Base-by-base conservation (phyloP, 2,888 invertebrate genomes). In the Prosapia bicincta region DNA sequence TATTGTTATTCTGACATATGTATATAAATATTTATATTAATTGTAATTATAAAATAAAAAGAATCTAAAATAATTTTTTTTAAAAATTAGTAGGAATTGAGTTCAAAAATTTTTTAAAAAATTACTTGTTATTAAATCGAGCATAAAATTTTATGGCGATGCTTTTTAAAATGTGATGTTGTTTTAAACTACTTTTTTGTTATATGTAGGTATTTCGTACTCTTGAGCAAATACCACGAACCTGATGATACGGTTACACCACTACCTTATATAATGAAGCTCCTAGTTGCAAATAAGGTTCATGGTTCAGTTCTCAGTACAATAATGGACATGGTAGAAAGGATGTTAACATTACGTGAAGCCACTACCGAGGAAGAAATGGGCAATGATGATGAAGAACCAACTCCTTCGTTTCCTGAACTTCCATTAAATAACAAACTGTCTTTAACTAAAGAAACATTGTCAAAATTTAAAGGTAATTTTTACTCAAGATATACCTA, bases 271-370 rank as follows among this genome's bases (percentile, higher is more conserved):
- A 84, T 96, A 28, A 90, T 96, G 77, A 87, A 90, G 78, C 86
- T 97, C 67, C 85, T 97, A n/a, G 82, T 89, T 24, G 90, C 90
- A 71, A 88, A 89, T 0, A 93, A 93, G 84, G 88, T 91, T 1
- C 89, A 90, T 78, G 83, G 87, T 0, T 86, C 87, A 0, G 95
- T 97, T 0, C 87, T 89, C 0, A 91, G 90, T 78, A 85, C 89
- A 30, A 90, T 95, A 72, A 85, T 94, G 81, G 91, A 92, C 81
- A 90, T 95, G 85, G 86, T 95, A 13, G 93, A 94, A 81, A 91
- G 91, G 78, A 83, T 96, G 78, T 83, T 95, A 72, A 92, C 90
- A 0, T 84, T 92, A 23, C 87, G 90, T 80, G 88, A 89, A 79
- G 43, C 71, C 20, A 26, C 32, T 23, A 67, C 67, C 10, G 89